A percentile compares a stretch with the other conserved stretches of the same genome.
Evolutionary conservation across 2,888 invertebrate genomes (phyloP).

Genomic region (Prosapia bicincta): DNA sequence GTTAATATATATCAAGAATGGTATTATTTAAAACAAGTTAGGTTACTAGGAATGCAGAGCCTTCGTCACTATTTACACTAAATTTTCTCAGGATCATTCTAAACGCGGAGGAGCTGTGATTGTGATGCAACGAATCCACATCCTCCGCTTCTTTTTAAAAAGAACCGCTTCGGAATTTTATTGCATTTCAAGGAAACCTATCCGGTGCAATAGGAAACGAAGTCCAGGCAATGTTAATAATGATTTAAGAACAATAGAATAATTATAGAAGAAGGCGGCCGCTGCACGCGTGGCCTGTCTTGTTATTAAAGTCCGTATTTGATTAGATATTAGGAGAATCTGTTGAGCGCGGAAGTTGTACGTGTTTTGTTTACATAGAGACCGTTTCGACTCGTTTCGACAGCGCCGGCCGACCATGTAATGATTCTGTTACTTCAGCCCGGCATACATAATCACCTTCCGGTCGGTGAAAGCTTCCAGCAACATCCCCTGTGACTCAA

Average conservation of each 20-base stretch:
- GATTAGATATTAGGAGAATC: neutral
- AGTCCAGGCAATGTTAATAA: neutral
- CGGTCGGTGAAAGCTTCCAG: neutral
- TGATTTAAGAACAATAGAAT: neutral
- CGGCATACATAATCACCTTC: slow-evolving; percentile 24
- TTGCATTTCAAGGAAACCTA: no score
- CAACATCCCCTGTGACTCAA: neutral
- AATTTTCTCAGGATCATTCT: no score
- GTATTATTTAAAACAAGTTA: no score
- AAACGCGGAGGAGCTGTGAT: no score
- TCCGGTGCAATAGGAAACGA: no score
- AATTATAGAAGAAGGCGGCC: neutral
- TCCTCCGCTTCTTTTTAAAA: no score
- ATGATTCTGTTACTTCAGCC: slow-evolving; percentile 20
- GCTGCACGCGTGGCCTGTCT: neutral
- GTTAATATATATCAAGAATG: no score
- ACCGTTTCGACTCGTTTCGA: neutral
- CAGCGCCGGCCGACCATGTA: slow-evolving; percentile 24
- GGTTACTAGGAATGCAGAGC: no score
- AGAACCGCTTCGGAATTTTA: no score
- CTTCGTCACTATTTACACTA: no score
- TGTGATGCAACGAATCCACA: no score
- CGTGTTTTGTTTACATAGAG: slow-evolving; percentile 24
- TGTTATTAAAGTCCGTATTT: neutral
- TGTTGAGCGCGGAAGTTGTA: slow-evolving; percentile 15